Evolutionary conservation across 35 echinoderm and acorn worm genomes (phyloP).

Genomic region (Stichopus chloronotus): DNA sequence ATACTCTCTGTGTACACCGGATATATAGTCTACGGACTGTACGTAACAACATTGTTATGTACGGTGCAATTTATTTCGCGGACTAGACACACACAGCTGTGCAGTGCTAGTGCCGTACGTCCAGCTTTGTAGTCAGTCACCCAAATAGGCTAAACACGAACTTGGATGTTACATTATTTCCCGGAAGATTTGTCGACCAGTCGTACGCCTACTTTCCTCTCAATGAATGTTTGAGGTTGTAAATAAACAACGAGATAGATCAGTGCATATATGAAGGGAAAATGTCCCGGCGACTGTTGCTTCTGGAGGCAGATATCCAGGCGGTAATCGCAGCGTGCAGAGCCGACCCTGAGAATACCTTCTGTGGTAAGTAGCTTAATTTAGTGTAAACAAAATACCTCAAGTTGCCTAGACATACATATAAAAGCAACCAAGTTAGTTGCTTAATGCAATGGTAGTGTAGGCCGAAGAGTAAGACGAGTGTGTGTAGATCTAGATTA

Average conservation of each 20-base stretch:
- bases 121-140: not conserved
- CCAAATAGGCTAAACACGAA: not conserved
- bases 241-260: not conserved
- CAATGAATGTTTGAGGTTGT: not conserved
- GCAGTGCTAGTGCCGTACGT: not conserved
- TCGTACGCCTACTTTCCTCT: not conserved
- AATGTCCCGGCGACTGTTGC: constrained; percentile 57
- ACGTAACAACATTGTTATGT: not conserved
- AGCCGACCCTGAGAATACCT: constrained; percentile 48
- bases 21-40: not conserved
- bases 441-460: too few species aligned
- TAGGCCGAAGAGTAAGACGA: too few species aligned
- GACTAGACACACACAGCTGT: not conserved
- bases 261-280: constrained; percentile 47
- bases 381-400: too few species aligned
- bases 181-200: not conserved
- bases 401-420: too few species aligned
- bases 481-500: too few species aligned
- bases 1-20: not conserved
- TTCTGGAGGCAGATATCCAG: constrained; percentile 65
- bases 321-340: constrained; percentile 56
- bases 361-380: constrained; percentile 14
- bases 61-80: not conserved
- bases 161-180: not conserved
- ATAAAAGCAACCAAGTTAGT: too few species aligned